phyloP scores from a whole-genome alignment of 1,140 invertebrate genomes.

The Leptoteleia sp. region DNA sequence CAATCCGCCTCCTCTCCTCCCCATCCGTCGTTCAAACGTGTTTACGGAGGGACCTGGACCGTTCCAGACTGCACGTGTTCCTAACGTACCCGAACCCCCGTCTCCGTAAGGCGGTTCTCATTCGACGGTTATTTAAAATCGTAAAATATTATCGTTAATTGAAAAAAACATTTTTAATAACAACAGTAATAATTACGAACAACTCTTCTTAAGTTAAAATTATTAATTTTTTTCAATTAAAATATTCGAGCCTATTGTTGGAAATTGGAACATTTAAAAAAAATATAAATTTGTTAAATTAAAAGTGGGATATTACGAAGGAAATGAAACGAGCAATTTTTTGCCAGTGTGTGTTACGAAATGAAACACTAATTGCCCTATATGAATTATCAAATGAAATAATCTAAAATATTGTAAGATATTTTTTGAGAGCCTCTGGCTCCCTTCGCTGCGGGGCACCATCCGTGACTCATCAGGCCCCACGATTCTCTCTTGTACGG shows the following conservation, averaged over 20 bases:
- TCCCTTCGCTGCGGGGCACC: conserved; percentile 77
- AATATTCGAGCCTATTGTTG: no score
- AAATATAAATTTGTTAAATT: no score
- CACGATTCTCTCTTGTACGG: conserved; percentile 79
- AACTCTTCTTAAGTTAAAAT: no score
- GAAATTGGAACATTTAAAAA: no score
- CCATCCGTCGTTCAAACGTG: conserved; percentile 66
- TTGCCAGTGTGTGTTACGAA: no score
- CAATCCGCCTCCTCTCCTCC: conserved; percentile 61
- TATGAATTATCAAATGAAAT: background rate
- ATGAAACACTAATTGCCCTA: no score
- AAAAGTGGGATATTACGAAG: no score
- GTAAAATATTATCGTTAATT: conserved; percentile 6
- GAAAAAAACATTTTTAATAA: no score
- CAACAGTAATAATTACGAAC: no score
- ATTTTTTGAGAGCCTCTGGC: conserved; percentile 75
- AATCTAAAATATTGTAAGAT: conserved; percentile 11
- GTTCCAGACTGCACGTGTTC: conserved; percentile 81
- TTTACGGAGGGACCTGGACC: conserved; percentile 73
- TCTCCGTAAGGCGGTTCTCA: conserved; percentile 76
- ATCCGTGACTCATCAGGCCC: conserved; percentile 81
- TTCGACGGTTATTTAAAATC: conserved; percentile 30
- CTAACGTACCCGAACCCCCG: conserved; percentile 79
- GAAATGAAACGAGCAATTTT: no score
- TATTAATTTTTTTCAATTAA: no score